phyloP scores from a whole-genome alignment of 2,888 invertebrate species.

The Eupithecia exiguata region DNA sequence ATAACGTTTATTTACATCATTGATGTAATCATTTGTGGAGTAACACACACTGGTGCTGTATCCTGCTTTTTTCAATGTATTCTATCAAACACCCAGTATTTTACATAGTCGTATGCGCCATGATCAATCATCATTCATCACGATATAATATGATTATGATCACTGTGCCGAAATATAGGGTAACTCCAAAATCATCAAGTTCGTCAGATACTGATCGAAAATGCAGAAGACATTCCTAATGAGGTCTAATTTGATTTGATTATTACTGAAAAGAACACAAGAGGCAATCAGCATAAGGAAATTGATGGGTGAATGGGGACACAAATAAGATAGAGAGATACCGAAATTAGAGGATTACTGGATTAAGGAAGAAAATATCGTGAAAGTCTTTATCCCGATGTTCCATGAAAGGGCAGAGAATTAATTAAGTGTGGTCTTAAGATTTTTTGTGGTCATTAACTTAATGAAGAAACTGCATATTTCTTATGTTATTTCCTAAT shows the following conservation, averaged over 20 bases:
- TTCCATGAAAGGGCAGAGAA: background rate
- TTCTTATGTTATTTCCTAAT: background rate
- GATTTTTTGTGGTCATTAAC: background rate
- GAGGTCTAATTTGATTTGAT: background rate
- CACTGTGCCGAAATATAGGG: background rate
- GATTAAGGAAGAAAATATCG: background rate
- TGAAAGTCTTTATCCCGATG: background rate
- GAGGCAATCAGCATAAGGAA: background rate
- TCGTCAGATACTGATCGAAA: background rate
- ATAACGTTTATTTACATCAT: no score
- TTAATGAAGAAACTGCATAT: background rate
- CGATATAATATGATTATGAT: background rate
- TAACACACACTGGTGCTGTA: background rate
- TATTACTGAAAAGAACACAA: constrained; percentile 1
- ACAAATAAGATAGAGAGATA: background rate
- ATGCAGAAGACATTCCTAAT: background rate
- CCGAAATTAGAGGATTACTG: constrained; percentile 1
- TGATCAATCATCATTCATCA: background rate
- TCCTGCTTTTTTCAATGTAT: constrained; percentile 4
- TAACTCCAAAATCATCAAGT: background rate
- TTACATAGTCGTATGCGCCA: background rate
- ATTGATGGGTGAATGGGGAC: background rate
- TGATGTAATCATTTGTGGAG: no score
- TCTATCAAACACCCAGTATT: background rate
- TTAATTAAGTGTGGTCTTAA: background rate